These are phyloP conservation scores for Nipponia nippon DNA, from an alignment of 2,113 vertebrate species.

Conservation along the genomic window DNA sequence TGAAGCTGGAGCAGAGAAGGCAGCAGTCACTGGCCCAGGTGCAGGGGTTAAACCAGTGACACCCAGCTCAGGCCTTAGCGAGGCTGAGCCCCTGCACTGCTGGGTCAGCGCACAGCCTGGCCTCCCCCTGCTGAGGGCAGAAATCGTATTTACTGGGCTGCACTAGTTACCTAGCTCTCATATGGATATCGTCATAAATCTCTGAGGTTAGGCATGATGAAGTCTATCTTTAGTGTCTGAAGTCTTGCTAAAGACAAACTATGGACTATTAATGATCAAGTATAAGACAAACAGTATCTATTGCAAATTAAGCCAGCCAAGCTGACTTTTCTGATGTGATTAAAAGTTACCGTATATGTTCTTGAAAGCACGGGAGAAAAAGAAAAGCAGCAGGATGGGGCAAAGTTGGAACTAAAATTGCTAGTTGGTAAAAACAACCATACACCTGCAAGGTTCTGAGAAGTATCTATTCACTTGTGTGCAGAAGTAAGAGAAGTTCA, in stretches of 20 bases:
- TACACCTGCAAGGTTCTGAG: not conserved
- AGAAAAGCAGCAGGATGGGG: not conserved
- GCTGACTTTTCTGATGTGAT: not conserved
- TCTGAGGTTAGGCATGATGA: not conserved
- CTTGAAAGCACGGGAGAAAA: not conserved
- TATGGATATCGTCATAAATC: not conserved
- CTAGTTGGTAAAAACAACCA: not conserved
- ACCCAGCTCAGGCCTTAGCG: rapidly evolving
- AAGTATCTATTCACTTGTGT: not conserved
- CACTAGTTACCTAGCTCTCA: not conserved
- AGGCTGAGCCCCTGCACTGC: not conserved
- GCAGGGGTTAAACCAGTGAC: rapidly evolving
- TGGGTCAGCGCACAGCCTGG: rapidly evolving
- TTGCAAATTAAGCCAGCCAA: not conserved
- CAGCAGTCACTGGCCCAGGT: not conserved
- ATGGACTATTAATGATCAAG: not conserved
- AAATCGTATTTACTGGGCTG: not conserved
- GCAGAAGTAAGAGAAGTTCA: not conserved
- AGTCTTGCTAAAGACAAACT: not conserved
- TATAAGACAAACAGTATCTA: not conserved
- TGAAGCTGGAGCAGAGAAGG: not conserved
- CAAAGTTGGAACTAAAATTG: not conserved
- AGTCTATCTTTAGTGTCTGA: not conserved
- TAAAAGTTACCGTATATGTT: not conserved
- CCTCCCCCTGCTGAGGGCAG: not conserved